Percentiles rank a stretch among this genome's conserved stretches.
phyloP scores from a whole-genome alignment of 2,888 invertebrate species.

The Agrochola lota region DNA sequence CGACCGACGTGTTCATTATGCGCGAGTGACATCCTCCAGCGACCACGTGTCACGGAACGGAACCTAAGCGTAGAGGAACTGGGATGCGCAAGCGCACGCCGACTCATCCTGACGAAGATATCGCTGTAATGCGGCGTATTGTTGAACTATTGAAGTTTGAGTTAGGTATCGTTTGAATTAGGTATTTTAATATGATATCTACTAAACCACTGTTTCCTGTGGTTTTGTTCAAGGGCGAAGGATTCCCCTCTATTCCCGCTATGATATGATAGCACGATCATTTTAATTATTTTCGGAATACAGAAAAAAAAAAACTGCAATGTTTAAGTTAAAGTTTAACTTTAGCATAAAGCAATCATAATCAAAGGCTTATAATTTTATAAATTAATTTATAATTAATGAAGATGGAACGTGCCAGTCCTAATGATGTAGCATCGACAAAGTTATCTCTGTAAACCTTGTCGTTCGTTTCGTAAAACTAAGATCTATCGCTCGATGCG shows the following conservation, averaged over 20 bases:
- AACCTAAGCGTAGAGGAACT: conserved; percentile 54
- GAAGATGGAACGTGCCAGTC: background rate
- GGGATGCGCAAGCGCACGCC: conserved; percentile 52
- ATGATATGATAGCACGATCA: no score
- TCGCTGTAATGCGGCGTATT: background rate
- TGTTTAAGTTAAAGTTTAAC: no score
- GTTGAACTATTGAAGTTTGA: conserved; percentile 5
- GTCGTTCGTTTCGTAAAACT: background rate
- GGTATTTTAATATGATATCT: conserved; percentile 6
- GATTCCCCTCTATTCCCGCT: conserved; percentile 5
- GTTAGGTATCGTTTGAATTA: conserved; percentile 8
- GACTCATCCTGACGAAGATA: conserved; percentile 20
- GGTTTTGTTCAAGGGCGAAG: conserved; percentile 13
- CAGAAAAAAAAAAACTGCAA: no score
- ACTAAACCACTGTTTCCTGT: conserved; percentile 21
- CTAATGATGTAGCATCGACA: background rate
- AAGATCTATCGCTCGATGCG: background rate
- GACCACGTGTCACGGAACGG: conserved; percentile 60
- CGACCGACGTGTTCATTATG: conserved; percentile 57
- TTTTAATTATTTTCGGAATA: no score
- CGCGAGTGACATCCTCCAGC: conserved; percentile 64
- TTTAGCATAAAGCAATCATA: no score
- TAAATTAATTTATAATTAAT: no score
- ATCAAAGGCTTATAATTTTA: no score
- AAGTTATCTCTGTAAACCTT: background rate